Evolutionary conservation across 2,888 invertebrate species (phyloP), one percentile per base, ranked within the genome.

Genomic region (Eristalis pertinax): DNA sequence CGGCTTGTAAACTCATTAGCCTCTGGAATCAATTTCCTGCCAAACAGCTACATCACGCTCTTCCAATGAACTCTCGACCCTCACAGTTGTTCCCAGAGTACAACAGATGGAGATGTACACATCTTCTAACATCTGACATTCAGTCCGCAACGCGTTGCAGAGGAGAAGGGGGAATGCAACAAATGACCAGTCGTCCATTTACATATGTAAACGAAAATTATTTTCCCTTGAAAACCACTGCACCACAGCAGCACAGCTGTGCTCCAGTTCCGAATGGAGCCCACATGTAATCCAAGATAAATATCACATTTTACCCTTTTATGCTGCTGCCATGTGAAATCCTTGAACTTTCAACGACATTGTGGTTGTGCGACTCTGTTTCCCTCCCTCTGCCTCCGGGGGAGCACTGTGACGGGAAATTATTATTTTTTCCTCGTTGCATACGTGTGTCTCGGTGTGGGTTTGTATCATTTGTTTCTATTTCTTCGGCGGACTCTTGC

Each of bases 201-300:
- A 65, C 43, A 75, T 69, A 75, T 70, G 70, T 70, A 76, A 76
- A 76, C 60, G 70, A 65, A 50, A 38, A 69, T 38, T 38, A 69
- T 67, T 75, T 70, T 72, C 60, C 50, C 19, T 38, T 35, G 35
- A 70, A 74, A 73, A 43, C 68, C 11, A 58, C 50, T 19, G 50
- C 50, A 19, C 19, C 50, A 1, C 50, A 50, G 50, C 19, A 60
- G 65, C 38, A 62, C 50, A 70, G 64, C 73, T 82, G 74, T 86
- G 60, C 78, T 82, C 74, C 74, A 69, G 32, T 81, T 75, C 69
- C 73, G 64, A 86, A 78, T 78, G 74, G 63, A 69, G 64, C 60
- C 69, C 86, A 82, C 86, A 83, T 86, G 78, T 86, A 82, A 82
- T 83, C 86, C 78, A 60, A 86, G 86, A 83, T 86, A 86, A 86